Evolutionary conservation across 1,140 invertebrate genomes (phyloP).

Genomic region (Drosophila setifemur): DNA sequence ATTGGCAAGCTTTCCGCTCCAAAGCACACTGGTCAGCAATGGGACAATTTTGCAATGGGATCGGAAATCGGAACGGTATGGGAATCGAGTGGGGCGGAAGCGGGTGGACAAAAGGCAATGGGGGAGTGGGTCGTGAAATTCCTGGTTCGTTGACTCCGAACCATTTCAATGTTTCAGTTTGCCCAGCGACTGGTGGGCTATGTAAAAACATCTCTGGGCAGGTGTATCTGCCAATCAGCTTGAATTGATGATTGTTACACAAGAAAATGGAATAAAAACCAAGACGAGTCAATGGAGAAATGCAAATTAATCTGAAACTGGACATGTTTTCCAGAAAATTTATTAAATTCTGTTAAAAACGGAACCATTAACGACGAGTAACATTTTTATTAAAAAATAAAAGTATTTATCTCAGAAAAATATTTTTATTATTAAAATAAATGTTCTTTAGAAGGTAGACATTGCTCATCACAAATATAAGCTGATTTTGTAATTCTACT

Average conservation of each 20-base stretch:
- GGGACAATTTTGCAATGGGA: slow-evolving; percentile 13
- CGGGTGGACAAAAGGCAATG: neutral
- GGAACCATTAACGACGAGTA: no score
- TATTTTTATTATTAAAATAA: no score
- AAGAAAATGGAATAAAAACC: neutral
- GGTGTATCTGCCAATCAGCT: slow-evolving; percentile 26
- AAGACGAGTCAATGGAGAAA: neutral
- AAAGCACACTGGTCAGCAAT: slow-evolving; percentile 18
- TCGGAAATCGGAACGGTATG: slow-evolving; percentile 20
- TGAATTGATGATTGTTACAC: slow-evolving; percentile 16
- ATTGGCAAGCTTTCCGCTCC: slow-evolving; percentile 60
- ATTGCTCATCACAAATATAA: no score
- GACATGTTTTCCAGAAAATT: no score
- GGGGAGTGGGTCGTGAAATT: neutral
- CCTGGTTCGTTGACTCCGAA: slow-evolving; percentile 39
- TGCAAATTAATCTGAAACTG: no score
- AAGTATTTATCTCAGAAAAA: no score
- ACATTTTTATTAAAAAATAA: no score
- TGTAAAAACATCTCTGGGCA: slow-evolving; percentile 18
- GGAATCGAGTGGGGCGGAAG: neutral
- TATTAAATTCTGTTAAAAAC: no score
- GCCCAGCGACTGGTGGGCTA: slow-evolving; percentile 3
- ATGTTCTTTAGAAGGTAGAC: no score
- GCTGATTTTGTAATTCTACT: neutral
- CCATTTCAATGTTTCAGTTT: slow-evolving; percentile 20